Evolutionary conservation across 2,888 invertebrate genomes (phyloP), one percentile per base, ranked within the genome.

Genomic region (Gisinianus flammeolus): DNA sequence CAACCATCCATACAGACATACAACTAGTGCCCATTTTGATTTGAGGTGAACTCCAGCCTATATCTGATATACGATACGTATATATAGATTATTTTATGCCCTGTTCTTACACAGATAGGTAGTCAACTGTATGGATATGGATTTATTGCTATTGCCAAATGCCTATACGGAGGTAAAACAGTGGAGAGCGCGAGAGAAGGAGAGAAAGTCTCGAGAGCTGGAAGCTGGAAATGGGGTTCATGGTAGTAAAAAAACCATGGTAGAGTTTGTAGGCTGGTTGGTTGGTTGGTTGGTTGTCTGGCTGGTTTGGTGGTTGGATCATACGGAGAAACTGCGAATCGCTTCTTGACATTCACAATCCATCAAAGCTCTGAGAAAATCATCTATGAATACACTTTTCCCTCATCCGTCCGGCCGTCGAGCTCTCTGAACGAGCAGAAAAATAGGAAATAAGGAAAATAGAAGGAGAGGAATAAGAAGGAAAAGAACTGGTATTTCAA

Each of bases 301-400:
- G n/a, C n/a, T n/a, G n/a, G n/a, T n/a, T n/a, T n/a, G n/a, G n/a
- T n/a, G n/a, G n/a, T n/a, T 69, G 69, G 12, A 24, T 56, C 56
- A 30, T 54, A 56, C 71, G 8, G 71, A 56, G 33, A 31, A 30
- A 30, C 71, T 56, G 22, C 31, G 56, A 72, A 72, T 72, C 71
- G 33, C 71, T 72, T 72, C 71, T 72, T 72, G 56, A 72, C 71
- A 72, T 72, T 72, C 71, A 26, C 71, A 72, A 72, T 72, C 71
- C 56, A 56, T 72, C 71, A 56, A 72, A 56, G 30, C 16, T n/a
- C 19, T 72, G 31, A 72, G 56, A 72, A 72, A 58, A 24, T 64
- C 64, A 64, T 64, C 28, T 64, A 64, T 28, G 64, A 64, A 64
- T 64, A 28, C 64, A 28, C 64, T 64, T 64, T 22, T 58, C n/a